Percentiles rank a stretch among this genome's conserved stretches.
These are phyloP conservation scores for Melipona bicolor DNA, from an alignment of 2,888 invertebrate genomes.

Conservation along the genomic window DNA sequence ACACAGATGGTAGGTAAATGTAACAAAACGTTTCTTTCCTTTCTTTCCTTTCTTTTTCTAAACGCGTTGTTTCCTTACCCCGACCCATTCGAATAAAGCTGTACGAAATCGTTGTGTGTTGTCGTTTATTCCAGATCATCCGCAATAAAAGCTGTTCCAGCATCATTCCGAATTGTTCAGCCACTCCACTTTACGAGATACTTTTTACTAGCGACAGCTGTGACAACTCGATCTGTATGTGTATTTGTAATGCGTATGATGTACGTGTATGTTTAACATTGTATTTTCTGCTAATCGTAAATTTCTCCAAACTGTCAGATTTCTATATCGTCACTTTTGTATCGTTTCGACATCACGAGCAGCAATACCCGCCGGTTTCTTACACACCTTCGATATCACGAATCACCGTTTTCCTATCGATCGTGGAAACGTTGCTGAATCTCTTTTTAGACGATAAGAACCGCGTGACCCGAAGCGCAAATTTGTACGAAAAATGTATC, in stretches of 20 bases:
- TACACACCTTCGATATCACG: background rate
- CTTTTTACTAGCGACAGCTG: background rate
- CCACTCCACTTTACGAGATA: background rate
- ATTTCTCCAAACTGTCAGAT: background rate
- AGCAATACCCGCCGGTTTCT: background rate
- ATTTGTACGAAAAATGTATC: constrained; percentile 4
- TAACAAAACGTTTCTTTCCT: constrained; percentile 76
- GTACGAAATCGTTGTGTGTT: background rate
- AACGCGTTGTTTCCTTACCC: constrained; percentile 6
- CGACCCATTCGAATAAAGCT: constrained; percentile 13
- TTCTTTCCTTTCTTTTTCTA: constrained; percentile 53
- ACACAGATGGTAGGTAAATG: constrained; percentile 77
- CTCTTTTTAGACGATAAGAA: background rate
- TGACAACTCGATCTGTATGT: background rate
- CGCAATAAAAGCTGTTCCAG: background rate
- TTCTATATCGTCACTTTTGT: background rate
- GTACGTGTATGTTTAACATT: background rate
- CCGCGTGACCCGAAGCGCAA: background rate
- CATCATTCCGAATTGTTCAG: background rate
- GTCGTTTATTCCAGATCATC: background rate
- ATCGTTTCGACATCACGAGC: background rate
- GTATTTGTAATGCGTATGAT: background rate
- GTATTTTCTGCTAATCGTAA: background rate
- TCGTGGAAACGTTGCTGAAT: background rate
- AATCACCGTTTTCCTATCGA: background rate